These are phyloP conservation scores for Clepsis dumicolana DNA, from an alignment of 2,888 invertebrate species.

Conservation along the genomic window DNA sequence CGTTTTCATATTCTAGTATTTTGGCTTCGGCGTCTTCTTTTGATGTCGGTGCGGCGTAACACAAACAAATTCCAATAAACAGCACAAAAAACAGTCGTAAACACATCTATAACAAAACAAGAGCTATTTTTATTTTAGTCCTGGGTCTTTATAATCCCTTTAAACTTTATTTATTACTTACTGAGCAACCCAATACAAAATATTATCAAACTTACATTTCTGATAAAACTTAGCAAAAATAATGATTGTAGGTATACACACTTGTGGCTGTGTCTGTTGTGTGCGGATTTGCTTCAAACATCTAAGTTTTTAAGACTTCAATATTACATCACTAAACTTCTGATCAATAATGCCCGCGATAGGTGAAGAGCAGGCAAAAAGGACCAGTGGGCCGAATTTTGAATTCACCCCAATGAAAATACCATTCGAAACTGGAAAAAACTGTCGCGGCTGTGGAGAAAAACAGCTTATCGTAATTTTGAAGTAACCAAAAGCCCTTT, in stretches of 20 bases:
- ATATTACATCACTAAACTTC: not conserved
- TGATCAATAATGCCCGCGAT: not conserved
- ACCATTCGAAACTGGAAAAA: too few relatives aligned
- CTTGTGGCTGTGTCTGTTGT: not conserved
- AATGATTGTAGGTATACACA: not conserved
- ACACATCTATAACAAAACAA: not conserved
- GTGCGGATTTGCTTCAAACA: not conserved
- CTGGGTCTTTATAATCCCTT: not conserved
- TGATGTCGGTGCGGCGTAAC: constrained; percentile 1
- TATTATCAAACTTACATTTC: not conserved
- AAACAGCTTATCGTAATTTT: too few relatives aligned
- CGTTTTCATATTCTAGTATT: constrained; percentile 6
- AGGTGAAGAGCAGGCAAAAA: not conserved
- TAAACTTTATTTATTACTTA: not conserved
- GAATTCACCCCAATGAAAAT: too few relatives aligned
- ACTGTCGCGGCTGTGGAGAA: too few relatives aligned
- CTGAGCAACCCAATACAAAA: too few relatives aligned
- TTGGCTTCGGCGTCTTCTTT: constrained; percentile 3
- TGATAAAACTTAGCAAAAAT: not conserved
- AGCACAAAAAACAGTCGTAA: not conserved
- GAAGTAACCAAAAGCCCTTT: too few relatives aligned
- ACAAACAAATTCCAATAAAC: not conserved
- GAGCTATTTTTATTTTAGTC: not conserved
- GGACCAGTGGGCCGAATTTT: not conserved
- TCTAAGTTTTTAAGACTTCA: not conserved